A percentile compares a stretch with the other conserved stretches of the same genome.
phyloP scores from a whole-genome alignment of 2,797 vertebrate genomes.

The Peromyscus melanophrys region DNA sequence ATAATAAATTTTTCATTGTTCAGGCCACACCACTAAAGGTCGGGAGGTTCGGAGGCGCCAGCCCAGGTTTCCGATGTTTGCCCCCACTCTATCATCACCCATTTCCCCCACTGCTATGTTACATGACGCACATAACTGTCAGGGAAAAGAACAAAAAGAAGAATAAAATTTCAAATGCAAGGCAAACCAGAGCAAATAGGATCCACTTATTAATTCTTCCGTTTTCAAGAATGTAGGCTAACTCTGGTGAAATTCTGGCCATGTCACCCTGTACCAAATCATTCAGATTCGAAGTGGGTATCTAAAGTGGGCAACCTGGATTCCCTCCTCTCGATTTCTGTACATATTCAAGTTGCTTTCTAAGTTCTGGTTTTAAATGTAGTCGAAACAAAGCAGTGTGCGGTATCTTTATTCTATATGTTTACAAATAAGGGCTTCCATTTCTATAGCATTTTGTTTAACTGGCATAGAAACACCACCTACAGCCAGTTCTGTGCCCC shows the following conservation, averaged over 20 bases:
- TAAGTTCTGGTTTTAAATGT: background rate
- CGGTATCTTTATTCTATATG: background rate
- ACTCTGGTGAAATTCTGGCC: background rate
- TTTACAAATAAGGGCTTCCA: conserved; percentile 9
- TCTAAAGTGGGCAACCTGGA: background rate
- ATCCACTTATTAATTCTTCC: background rate
- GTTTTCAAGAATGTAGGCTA: conserved; percentile 15
- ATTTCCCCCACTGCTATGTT: background rate
- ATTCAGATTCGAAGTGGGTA: background rate
- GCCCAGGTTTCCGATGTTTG: background rate
- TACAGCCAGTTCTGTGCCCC: background rate
- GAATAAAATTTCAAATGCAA: background rate
- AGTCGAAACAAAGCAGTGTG: background rate
- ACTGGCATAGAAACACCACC: background rate
- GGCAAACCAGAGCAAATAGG: conserved; percentile 1
- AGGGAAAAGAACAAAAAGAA: background rate
- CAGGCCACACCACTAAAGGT: background rate
- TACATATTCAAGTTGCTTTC: background rate
- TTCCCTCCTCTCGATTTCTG: background rate
- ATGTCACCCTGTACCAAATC: background rate
- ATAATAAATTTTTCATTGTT: conserved; percentile 24
- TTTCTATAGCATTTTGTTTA: background rate
- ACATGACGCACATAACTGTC: background rate
- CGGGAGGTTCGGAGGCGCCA: background rate
- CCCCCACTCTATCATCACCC: background rate